phyloP scores from a whole-genome alignment of 2,888 invertebrate species.

The Eristalis tenax region DNA sequence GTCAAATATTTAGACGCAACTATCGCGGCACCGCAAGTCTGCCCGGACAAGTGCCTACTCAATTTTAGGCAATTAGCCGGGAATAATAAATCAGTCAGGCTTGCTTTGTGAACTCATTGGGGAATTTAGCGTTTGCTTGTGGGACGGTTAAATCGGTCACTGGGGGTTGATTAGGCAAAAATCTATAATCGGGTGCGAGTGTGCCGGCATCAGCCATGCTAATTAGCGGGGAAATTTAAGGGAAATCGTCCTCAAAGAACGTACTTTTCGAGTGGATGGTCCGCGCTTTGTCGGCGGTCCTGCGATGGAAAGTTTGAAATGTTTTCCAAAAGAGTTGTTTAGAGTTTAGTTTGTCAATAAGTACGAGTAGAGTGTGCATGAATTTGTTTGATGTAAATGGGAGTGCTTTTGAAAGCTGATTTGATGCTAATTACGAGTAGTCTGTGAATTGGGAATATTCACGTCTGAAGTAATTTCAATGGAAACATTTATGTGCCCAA shows the following conservation, averaged over 20 bases:
- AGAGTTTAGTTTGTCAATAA: too few relatives aligned
- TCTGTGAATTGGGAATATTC: too few relatives aligned
- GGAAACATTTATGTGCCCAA: too few relatives aligned
- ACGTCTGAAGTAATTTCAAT: too few relatives aligned
- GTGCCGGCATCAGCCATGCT: neutral
- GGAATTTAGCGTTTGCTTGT: neutral
- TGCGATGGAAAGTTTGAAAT: neutral
- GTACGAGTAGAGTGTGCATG: too few relatives aligned
- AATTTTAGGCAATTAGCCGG: neutral
- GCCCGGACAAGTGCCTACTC: neutral
- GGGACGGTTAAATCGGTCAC: neutral
- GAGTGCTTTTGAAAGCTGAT: too few relatives aligned
- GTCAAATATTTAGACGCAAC: conserved; percentile 22
- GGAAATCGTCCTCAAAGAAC: neutral
- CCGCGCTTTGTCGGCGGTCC: neutral
- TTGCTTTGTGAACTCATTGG: neutral
- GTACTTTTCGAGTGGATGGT: neutral
- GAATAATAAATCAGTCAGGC: neutral
- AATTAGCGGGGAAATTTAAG: neutral
- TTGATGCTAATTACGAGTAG: too few relatives aligned
- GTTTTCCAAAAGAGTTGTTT: too few relatives aligned
- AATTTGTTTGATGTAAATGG: too few relatives aligned
- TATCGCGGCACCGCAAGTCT: neutral
- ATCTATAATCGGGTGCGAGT: neutral
- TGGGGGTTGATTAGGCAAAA: neutral